A percentile compares a stretch with the other conserved stretches of the same genome.
Evolutionary conservation across 2,888 invertebrate species (phyloP).

Genomic region (Leptinotarsa haldemani): DNA sequence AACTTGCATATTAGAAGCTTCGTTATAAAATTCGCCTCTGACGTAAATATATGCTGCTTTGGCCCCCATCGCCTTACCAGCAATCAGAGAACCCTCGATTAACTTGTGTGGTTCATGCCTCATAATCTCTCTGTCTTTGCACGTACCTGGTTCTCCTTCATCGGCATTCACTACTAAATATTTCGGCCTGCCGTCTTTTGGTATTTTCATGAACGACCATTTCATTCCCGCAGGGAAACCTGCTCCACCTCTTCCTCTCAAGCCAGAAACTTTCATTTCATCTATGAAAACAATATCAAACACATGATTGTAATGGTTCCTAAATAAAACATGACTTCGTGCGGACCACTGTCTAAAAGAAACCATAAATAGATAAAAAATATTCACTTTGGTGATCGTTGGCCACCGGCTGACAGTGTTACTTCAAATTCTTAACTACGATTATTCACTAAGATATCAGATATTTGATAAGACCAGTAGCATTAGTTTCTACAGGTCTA

Average conservation of each 20-base stretch:
- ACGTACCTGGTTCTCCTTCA: constrained; percentile 99
- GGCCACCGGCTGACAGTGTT: too few species aligned
- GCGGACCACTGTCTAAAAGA: too few species aligned
- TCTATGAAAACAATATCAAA: constrained; percentile 66
- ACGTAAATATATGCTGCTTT: constrained; percentile 99
- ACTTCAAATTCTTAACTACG: too few species aligned
- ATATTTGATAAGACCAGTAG: too few species aligned
- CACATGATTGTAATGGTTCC: too few species aligned
- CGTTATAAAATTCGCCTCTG: constrained; percentile 99
- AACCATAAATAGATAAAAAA: too few species aligned
- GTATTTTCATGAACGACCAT: constrained; percentile 99
- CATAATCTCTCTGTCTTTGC: constrained; percentile 99
- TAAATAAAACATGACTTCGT: too few species aligned
- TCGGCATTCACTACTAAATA: constrained; percentile 99
- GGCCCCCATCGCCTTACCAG: constrained; percentile 96
- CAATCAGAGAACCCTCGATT: constrained; percentile 94
- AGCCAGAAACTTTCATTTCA: constrained; percentile 94
- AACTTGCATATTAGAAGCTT: constrained; percentile 97
- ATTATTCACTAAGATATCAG: too few species aligned
- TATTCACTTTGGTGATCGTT: too few species aligned
- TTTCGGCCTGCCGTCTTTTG: constrained; percentile 95
- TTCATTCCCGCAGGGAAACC: constrained; percentile 99
- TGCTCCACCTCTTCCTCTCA: constrained; percentile 98
- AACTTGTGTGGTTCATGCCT: constrained; percentile 99
- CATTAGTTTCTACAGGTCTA: too few species aligned